phyloP scores from a whole-genome alignment of 2,797 vertebrate species.

The Aplochiton taeniatus region DNA sequence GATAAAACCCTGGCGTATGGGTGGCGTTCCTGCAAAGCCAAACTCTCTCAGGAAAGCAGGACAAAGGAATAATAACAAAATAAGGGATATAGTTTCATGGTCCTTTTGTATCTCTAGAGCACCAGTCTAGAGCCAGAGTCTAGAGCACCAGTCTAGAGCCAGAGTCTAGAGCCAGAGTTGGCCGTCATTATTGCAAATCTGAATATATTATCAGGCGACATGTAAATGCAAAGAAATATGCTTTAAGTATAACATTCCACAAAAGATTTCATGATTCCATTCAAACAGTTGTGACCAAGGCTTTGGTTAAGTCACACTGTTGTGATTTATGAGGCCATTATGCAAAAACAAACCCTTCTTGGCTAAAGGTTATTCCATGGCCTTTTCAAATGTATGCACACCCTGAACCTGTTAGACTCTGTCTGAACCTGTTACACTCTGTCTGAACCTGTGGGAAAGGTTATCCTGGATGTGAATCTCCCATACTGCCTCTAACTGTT shows the following conservation, averaged over 20 bases:
- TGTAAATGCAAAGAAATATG: too few species aligned
- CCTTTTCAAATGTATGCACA: conserved; percentile 57
- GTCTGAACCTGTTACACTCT: conserved; percentile 48
- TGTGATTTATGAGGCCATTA: conserved; percentile 1
- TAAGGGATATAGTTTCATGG: conserved; percentile 13
- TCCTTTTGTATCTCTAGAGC: conserved; percentile 14
- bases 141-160: too few species aligned
- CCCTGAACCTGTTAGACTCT: conserved; percentile 47
- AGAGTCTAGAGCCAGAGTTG: too few species aligned
- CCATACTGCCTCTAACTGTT: conserved; percentile 59
- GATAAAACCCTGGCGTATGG: too few species aligned
- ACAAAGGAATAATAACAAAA: not conserved
- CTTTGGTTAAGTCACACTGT: conserved; percentile 1
- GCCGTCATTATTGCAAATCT: conserved; percentile 1
- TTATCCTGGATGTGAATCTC: conserved; percentile 59
- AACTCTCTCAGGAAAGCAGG: too few species aligned
- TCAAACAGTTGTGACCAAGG: too few species aligned
- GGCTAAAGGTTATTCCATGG: conserved; percentile 57
- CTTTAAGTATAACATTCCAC: too few species aligned
- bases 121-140: too few species aligned
- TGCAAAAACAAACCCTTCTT: conserved; percentile 20
- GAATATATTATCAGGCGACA: conserved; percentile 1
- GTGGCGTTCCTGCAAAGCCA: too few species aligned
- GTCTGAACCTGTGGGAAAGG: conserved; percentile 60
- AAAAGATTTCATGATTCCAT: too few species aligned